Conservation (phyloP, 2,888 invertebrate species). For the Clanis bilineata region DNA sequence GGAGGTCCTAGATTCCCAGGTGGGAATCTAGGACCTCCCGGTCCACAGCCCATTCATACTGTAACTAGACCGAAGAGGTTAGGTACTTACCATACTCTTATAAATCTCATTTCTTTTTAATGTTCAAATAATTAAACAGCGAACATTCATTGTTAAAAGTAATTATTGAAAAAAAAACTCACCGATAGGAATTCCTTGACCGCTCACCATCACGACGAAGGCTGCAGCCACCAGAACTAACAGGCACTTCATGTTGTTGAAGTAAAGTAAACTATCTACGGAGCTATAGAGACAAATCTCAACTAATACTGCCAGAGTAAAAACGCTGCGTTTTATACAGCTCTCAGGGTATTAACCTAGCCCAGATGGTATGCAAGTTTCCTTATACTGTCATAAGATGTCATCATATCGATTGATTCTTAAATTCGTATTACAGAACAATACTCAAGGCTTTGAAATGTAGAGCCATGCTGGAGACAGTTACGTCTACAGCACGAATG, state of each 20-base stretch:
- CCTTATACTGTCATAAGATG: background rate
- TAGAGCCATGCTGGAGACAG: no score
- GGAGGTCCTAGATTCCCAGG: no score
- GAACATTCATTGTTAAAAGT: background rate
- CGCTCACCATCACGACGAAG: background rate
- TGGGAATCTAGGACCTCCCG: no score
- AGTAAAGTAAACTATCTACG: no score
- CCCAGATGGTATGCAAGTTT: background rate
- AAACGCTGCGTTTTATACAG: background rate
- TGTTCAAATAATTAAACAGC: no score
- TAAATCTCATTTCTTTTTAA: no score
- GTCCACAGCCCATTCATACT: no score
- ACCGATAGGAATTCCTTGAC: background rate
- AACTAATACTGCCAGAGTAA: background rate
- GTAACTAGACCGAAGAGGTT: no score
- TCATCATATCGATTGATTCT: background rate
- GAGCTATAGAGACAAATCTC: background rate
- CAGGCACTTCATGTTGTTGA: background rate
- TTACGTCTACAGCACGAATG: no score
- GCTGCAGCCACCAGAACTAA: background rate
- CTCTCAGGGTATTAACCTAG: background rate
- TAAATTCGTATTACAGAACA: no score
- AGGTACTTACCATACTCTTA: no score
- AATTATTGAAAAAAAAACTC: background rate
- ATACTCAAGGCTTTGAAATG: no score